Base-by-base conservation (phyloP, 1,140 invertebrate species). In the Leptinotarsa lineolata region DNA sequence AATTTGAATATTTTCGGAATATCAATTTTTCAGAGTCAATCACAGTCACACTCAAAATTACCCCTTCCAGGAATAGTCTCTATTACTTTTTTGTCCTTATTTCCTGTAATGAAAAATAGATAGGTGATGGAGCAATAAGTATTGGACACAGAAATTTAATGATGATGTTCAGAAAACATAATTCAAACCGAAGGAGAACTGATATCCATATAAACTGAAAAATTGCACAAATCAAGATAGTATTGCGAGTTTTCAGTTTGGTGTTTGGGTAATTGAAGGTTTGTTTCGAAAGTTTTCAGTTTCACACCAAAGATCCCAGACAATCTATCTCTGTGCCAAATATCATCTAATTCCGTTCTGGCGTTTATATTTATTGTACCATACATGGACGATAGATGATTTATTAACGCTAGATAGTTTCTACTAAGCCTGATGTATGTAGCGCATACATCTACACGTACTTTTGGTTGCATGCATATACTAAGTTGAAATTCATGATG, bases 171-270 rank as follows among this genome's bases (percentile, higher is more conserved):
- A 54, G n/a, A 54, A 54, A 54, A 54, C 48, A 12, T 54, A 8
- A 54, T 54, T 54, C 48, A 54, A 54, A 54, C 48, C 48, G 13
- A 54, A 54, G 15, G 15, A 54, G 48, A 54, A 54, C 13, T 54
- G 48, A 54, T 54, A 54, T 54, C 48, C 12, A 54, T n/a, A 54
- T 54, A 54, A 54, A 54, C 15, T 54, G 48, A 54, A 54, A 54
- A 54, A 54, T 54, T 54, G 48, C n/a, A 16, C 48, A 54, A 54
- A 54, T 54, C 48, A 54, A 54, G 3, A 54, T 16, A 54, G 48
- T 54, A 54, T 5, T 46, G 45, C 45, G 45, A 46, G 45, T 46
- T 46, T 46, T 46, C 45, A 46, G 45, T 46, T 46, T 46, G 45
- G 45, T 46, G 45, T 46, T 46, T 46, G 45, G 45, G 45, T 46